These are phyloP conservation scores for Oscheius sp. DNA, from an alignment of 1,140 invertebrate species.

Conservation along the genomic window DNA sequence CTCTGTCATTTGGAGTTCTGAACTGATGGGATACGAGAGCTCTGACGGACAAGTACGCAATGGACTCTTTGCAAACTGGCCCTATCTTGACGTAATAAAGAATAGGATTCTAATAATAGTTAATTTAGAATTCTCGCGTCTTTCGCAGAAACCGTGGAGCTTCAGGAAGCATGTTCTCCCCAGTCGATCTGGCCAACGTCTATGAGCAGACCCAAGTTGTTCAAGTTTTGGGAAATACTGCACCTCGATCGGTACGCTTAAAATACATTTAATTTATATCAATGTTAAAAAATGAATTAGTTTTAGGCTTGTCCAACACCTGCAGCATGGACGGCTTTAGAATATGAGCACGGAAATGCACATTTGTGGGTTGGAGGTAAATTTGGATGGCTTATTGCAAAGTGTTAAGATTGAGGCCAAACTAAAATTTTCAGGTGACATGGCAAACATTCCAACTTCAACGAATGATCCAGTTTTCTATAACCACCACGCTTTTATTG, in stretches of 20 bases:
- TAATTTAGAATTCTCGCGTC: neutral
- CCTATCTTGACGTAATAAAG: neutral
- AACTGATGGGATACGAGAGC: neutral
- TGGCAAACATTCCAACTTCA: neutral
- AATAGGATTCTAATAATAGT: neutral
- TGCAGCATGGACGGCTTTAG: neutral
- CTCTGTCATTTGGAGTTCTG: neutral
- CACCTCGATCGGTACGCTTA: neutral
- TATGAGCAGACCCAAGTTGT: neutral
- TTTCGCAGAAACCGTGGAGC: neutral
- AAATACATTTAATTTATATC: neutral
- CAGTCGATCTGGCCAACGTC: neutral
- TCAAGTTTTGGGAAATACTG: neutral
- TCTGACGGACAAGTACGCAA: neutral
- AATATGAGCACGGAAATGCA: neutral
- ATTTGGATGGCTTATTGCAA: neutral
- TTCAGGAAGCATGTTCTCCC: neutral
- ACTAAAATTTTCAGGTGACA: neutral
- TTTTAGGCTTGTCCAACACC: neutral
- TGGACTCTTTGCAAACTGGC: neutral
- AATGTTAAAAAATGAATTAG: neutral
- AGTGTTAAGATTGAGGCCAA: neutral
- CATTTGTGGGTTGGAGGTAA: slow-evolving; percentile 5
- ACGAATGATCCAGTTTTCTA: slow-evolving; percentile 2
- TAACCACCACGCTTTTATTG: neutral